Conservation (phyloP, 2,113 vertebrate genomes). For the Rhipidura dahli region DNA sequence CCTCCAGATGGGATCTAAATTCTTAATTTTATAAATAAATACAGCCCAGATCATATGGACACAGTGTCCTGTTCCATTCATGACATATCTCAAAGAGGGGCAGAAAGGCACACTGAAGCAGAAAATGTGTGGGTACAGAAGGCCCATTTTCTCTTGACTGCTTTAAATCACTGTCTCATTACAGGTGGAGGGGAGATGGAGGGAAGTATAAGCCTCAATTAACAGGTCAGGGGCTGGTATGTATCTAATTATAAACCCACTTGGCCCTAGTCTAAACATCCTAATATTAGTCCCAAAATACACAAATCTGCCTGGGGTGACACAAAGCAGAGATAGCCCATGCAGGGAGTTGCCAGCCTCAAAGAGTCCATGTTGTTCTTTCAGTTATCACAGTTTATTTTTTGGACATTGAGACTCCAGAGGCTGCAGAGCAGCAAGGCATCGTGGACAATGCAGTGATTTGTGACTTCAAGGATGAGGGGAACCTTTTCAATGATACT, state of each 20-base stretch:
- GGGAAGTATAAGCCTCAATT: not conserved
- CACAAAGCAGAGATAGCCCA: fast-evolving
- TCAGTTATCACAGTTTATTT: slow-evolving; percentile 12
- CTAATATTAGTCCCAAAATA: slow-evolving; percentile 6
- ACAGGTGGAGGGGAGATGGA: not conserved
- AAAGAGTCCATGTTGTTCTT: not conserved
- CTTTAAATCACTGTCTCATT: not conserved
- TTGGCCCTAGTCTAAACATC: slow-evolving; percentile 35
- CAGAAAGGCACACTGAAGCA: not conserved
- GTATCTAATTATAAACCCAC: not conserved
- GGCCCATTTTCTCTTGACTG: not conserved
- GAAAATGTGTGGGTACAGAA: not conserved
- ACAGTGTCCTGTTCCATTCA: not conserved
- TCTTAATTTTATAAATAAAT: not conserved
- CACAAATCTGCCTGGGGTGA: not conserved
- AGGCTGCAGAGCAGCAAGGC: not conserved
- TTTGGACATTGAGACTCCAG: not conserved
- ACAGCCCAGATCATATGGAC: not conserved
- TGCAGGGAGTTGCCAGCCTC: not conserved
- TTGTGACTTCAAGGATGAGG: not conserved
- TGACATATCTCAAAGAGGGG: too few relatives aligned
- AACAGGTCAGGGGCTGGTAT: not conserved
- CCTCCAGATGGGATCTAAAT: not conserved
- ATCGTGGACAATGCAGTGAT: not conserved
- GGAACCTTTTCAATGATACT: not conserved